A percentile compares a stretch with the other conserved stretches of the same genome.
These are phyloP conservation scores for Hexactinellida sp. DNA, from an alignment of 37 sponge, comb jelly and placozoan genomes.

Conservation along the genomic window DNA sequence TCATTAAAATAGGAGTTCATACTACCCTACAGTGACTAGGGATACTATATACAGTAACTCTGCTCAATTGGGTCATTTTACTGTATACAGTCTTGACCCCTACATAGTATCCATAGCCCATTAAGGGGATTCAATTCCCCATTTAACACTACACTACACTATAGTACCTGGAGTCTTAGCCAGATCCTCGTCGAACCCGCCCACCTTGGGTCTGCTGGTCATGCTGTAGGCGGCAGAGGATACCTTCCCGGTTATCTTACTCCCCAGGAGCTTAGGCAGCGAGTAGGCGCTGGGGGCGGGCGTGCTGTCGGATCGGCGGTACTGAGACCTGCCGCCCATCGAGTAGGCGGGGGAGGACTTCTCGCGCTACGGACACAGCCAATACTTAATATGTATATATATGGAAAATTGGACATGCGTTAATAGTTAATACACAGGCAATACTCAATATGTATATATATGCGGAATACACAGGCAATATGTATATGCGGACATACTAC, in stretches of 20 bases:
- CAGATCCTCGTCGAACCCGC: conserved; percentile 71
- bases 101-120: not conserved
- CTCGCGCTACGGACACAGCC: conserved; percentile 31
- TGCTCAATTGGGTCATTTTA: too few relatives aligned
- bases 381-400: not conserved
- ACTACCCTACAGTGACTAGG: too few relatives aligned
- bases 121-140: not conserved
- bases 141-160: too few relatives aligned
- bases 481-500: too few relatives aligned
- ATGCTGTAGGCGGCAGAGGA: conserved; percentile 75
- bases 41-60: too few relatives aligned
- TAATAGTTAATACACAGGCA: too few relatives aligned
- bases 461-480: too few relatives aligned
- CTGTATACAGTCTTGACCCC: too few relatives aligned
- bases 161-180: conserved; percentile 80
- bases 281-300: conserved; percentile 88
- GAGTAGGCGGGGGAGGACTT: conserved; percentile 70
- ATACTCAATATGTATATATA: too few relatives aligned
- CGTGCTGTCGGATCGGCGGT: conserved; percentile 80
- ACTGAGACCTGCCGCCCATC: conserved; percentile 66
- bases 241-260: conserved; percentile 37
- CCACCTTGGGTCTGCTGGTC: conserved; percentile 62
- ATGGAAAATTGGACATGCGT: too few relatives aligned
- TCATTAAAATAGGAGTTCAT: too few relatives aligned
- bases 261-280: conserved; percentile 73